phyloP scores from a whole-genome alignment of 2,888 invertebrate species.

The Scelioninae gen. 1 region DNA sequence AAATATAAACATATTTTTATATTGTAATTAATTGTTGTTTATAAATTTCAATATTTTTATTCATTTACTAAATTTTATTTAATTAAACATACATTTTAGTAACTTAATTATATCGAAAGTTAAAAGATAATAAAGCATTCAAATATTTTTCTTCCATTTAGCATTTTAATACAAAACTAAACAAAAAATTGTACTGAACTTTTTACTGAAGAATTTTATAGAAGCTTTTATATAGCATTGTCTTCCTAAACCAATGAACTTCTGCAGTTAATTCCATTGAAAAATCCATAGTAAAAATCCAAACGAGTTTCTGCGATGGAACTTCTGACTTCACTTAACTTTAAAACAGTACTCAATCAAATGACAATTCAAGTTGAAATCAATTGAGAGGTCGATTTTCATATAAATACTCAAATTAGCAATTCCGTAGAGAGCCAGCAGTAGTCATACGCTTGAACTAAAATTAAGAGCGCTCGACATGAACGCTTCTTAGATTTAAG shows the following conservation, averaged over 20 bases:
- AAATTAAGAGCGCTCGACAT: slow-evolving; percentile 7
- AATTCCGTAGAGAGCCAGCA: not conserved
- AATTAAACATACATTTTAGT: no score
- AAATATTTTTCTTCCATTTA: no score
- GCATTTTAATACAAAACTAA: no score
- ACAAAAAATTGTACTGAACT: no score
- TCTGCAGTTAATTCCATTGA: not conserved
- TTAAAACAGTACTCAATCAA: not conserved
- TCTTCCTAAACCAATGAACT: not conserved
- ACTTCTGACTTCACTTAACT: not conserved
- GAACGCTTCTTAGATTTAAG: slow-evolving; percentile 14
- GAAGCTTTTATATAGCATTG: not conserved
- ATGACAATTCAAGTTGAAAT: slow-evolving; percentile 7
- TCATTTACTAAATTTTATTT: no score
- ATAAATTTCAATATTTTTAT: no score
- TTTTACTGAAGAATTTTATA: not conserved
- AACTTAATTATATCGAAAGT: no score
- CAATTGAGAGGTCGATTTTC: not conserved
- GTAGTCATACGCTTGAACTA: slow-evolving; percentile 13
- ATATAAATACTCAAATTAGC: slow-evolving; percentile 5
- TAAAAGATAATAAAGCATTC: no score
- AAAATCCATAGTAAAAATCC: not conserved
- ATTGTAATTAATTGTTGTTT: no score
- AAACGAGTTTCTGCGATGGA: not conserved
- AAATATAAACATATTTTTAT: no score